phyloP scores from a whole-genome alignment of 2,797 vertebrate genomes.

The Myoxocephalus aenaeus region DNA sequence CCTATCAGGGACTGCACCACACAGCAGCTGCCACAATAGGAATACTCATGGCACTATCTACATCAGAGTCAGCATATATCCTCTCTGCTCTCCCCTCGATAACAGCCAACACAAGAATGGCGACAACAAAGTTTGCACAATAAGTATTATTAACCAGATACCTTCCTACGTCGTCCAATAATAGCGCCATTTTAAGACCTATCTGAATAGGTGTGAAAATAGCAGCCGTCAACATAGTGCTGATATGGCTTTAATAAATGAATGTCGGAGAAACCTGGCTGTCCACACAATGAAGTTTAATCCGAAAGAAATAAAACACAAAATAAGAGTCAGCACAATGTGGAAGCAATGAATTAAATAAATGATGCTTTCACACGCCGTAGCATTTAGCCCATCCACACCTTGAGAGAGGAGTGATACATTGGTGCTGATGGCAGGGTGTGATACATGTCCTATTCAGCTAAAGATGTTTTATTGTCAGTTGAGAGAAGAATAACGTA shows the following conservation, averaged over 20 bases:
- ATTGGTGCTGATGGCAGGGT: constrained; percentile 65
- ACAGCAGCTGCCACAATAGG: constrained; percentile 75
- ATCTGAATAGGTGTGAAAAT: constrained; percentile 79
- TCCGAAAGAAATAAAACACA: constrained; percentile 79
- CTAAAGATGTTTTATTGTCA: constrained; percentile 72
- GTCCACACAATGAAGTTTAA: constrained; percentile 81
- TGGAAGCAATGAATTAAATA: constrained; percentile 72
- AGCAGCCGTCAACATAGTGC: constrained; percentile 72
- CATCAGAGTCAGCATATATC: constrained; percentile 85
- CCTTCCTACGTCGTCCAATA: constrained; percentile 69
- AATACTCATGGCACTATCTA: constrained; percentile 82
- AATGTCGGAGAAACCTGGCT: constrained; percentile 72
- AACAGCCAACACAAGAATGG: constrained; percentile 76
- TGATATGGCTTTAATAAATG: constrained; percentile 83
- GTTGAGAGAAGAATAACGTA: constrained; percentile 69
- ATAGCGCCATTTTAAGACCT: constrained; percentile 76
- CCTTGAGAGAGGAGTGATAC: constrained; percentile 74
- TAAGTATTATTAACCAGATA: constrained; percentile 83
- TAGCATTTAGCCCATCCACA: constrained; percentile 51
- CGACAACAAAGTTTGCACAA: constrained; percentile 86
- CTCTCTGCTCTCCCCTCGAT: constrained; percentile 76
- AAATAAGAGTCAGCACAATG: constrained; percentile 83
- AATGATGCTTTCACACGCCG: constrained; percentile 72
- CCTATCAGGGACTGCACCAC: constrained; percentile 76
- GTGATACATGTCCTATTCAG: constrained; percentile 66